Base-by-base conservation (phyloP, 1,140 invertebrate species). In the Sarcophaga bullata region DNA sequence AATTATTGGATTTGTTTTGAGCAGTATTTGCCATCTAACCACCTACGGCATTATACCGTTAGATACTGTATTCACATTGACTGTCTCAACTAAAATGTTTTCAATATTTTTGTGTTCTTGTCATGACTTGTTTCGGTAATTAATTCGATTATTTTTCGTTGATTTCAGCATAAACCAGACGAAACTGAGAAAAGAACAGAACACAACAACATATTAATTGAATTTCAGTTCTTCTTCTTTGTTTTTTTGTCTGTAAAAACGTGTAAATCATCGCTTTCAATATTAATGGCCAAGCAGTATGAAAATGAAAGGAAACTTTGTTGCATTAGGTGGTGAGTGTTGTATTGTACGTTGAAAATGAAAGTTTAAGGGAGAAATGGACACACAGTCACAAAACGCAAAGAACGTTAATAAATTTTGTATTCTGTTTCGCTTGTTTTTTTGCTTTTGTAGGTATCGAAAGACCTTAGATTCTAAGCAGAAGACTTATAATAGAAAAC, bases 141-240 rank as follows among this genome's bases (percentile, higher is more conserved):
- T 88, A 88, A 88, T 88, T 88, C 86, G 87, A 88, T 88, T 88
- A 88, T 88, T 87, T 88, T 88, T 88, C 87, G 88, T 88, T 88
- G 87, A 88, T 88, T 88, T 87, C 85, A 85, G 82, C 85, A 81
- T 80, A 85, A 80, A 58, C 47, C 11, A 54, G 48, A 49, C 47
- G 47, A 5, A n/a, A 76, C 37, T 37, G 46, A 54, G 58, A 46
- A 54, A 58, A 13, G 78, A 52, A 47, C 47, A 48, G n/a, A 76
- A 76, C 85, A 86, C 86, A 87, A 86, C 85, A 88, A 88, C 87
- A 88, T n/a, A 87, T 88, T 88, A 88, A 88, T 88, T 88, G 87
- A 88, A 88, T 88, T 88, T 87, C 87, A 37, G 25, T 37, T 37
- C 4, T 37, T 37, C 4, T 37, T 37, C 4, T 37, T 37, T 4